These are phyloP conservation scores for Zaprionus nigranus DNA, from an alignment of 1,140 invertebrate species.

Conservation along the genomic window DNA sequence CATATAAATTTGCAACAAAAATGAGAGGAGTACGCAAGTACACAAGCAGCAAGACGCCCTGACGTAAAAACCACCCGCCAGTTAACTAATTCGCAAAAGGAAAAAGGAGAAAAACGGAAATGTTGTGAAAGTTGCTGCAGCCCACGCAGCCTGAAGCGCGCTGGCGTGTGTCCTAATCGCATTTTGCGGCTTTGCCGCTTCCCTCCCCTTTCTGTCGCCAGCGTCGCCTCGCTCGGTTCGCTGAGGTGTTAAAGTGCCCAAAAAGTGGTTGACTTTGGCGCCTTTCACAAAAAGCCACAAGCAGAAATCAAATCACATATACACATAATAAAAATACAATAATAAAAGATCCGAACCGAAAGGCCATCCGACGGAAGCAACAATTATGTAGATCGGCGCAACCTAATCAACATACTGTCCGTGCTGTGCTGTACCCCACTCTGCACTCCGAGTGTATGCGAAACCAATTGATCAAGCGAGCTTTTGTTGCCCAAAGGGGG, in stretches of 20 bases:
- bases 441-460: background rate
- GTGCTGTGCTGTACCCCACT: background rate
- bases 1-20: slow-evolving; percentile 13
- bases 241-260: slow-evolving; percentile 26
- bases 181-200: slow-evolving; percentile 35
- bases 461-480: slow-evolving; percentile 41
- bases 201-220: background rate
- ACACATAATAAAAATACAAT: slow-evolving; percentile 21
- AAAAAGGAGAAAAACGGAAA: slow-evolving; percentile 43
- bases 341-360: slow-evolving; percentile 16
- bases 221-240: background rate
- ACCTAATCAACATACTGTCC: slow-evolving; percentile 15
- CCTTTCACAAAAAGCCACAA: slow-evolving; percentile 62
- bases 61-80: slow-evolving; percentile 45
- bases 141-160: slow-evolving; percentile 29
- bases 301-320: slow-evolving; percentile 15
- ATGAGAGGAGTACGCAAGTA: slow-evolving; percentile 47
- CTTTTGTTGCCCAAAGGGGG: slow-evolving; percentile 21
- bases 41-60: slow-evolving; percentile 54
- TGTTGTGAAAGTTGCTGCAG: slow-evolving; percentile 49
- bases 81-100: slow-evolving; percentile 48
- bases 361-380: slow-evolving; percentile 36
- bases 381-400: slow-evolving; percentile 45
- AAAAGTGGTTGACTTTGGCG: slow-evolving; percentile 50
- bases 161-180: slow-evolving; percentile 46